These are phyloP conservation scores for Machimus atricapillus DNA, from an alignment of 2,888 invertebrate genomes.

Conservation along the genomic window DNA sequence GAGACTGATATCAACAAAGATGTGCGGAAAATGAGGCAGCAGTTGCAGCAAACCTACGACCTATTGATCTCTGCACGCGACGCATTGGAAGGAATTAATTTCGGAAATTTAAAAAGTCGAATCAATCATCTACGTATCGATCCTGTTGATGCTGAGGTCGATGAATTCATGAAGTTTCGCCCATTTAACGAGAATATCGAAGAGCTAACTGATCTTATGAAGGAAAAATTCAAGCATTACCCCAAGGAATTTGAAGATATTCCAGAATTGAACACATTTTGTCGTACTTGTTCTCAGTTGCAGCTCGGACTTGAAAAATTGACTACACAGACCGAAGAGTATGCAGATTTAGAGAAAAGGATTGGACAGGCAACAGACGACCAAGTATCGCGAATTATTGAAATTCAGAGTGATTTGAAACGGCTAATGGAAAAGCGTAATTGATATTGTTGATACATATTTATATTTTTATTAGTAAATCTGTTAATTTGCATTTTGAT, in stretches of 20 bases:
- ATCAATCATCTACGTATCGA: constrained; percentile 56
- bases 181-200: constrained; percentile 53
- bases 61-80: constrained; percentile 55
- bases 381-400: constrained; percentile 53
- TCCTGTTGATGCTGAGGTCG: constrained; percentile 48
- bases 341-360: constrained; percentile 52
- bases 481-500: background rate
- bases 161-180: constrained; percentile 49
- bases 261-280: constrained; percentile 57
- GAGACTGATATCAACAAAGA: constrained; percentile 52
- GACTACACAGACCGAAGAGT: constrained; percentile 52
- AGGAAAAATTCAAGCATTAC: constrained; percentile 54
- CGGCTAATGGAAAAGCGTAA: background rate
- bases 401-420: constrained; percentile 50
- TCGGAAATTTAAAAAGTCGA: constrained; percentile 53
- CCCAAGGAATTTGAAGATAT: constrained; percentile 59
- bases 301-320: constrained; percentile 55
- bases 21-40: constrained; percentile 54
- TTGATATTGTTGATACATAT: background rate
- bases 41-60: constrained; percentile 55
- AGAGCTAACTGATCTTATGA: constrained; percentile 53
- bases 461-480: background rate
- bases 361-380: constrained; percentile 53
- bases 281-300: constrained; percentile 56
- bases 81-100: constrained; percentile 56